Conservation (phyloP, 2,888 invertebrate genomes). For the Germaria angustata region DNA sequence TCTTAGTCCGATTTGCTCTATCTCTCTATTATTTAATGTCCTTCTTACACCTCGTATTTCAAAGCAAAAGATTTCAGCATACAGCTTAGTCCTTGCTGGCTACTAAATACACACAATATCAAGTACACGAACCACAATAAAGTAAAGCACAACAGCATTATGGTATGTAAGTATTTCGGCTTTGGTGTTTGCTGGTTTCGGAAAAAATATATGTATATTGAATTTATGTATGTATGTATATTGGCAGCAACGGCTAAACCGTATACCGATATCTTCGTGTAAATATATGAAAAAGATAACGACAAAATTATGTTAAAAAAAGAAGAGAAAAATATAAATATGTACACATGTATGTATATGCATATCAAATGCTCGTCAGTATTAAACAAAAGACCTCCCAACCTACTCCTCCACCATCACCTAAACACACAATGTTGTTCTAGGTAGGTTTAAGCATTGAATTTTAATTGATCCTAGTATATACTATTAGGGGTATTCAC, state of each 20-base stretch:
- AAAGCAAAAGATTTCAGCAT: constrained; percentile 73
- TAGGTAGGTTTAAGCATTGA: constrained; percentile 63
- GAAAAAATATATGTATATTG: constrained; percentile 50
- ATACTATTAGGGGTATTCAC: constrained; percentile 16
- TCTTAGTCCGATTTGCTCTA: constrained; percentile 27
- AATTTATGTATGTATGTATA: constrained; percentile 74
- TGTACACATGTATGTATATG: too few species aligned
- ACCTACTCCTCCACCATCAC: constrained; percentile 50
- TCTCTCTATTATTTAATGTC: neutral
- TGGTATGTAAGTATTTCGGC: constrained; percentile 57
- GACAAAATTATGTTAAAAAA: neutral
- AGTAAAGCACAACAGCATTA: neutral
- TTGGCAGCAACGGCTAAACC: constrained; percentile 79
- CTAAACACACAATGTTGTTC: constrained; percentile 32
- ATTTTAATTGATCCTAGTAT: constrained; percentile 10
- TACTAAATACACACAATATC: constrained; percentile 57
- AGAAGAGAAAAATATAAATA: neutral
- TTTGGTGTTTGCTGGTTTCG: constrained; percentile 21
- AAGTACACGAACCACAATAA: constrained; percentile 20
- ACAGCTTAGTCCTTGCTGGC: constrained; percentile 79
- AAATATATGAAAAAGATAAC: neutral
- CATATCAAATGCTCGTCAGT: neutral
- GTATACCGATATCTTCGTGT: constrained; percentile 76
- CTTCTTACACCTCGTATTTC: constrained; percentile 4
- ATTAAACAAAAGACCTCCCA: constrained; percentile 26